Evolutionary conservation across 2,797 vertebrate species (phyloP).

Genomic region (Notamacropus eugenii): DNA sequence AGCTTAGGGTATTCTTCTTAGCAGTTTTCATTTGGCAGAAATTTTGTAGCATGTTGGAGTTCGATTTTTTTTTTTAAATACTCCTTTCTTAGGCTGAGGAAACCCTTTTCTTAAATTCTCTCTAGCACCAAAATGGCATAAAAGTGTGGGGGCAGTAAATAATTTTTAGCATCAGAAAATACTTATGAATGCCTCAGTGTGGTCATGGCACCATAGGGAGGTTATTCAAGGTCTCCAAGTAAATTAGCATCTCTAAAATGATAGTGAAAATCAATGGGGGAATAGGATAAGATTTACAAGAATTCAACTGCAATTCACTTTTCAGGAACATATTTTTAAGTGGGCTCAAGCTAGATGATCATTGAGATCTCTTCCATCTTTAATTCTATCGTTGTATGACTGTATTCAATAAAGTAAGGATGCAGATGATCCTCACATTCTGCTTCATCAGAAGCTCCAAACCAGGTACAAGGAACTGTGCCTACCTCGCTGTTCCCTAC

Average conservation of each 20-base stretch:
- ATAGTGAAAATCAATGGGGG: not conserved
- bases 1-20: not conserved
- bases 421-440: not conserved
- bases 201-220: not conserved
- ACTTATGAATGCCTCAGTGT: not conserved
- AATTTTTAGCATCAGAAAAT: not conserved
- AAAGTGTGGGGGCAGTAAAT: not conserved
- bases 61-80: not conserved
- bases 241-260: not conserved
- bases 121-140: not conserved
- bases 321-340: not conserved
- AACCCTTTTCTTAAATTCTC: not conserved
- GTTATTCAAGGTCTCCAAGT: not conserved
- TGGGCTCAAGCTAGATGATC: not conserved
- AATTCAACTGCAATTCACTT: not conserved
- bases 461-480: not conserved
- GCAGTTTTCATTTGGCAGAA: conserved; percentile 53
- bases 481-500: not conserved
- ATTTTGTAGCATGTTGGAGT: conserved; percentile 20
- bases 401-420: not conserved
- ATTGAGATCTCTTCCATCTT: not conserved
- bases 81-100: conserved; percentile 49
- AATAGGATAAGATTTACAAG: not conserved
- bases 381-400: not conserved
- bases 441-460: not conserved